Evolutionary conservation across 2,113 vertebrate genomes (phyloP).

Genomic region (Rutilus rutilus): DNA sequence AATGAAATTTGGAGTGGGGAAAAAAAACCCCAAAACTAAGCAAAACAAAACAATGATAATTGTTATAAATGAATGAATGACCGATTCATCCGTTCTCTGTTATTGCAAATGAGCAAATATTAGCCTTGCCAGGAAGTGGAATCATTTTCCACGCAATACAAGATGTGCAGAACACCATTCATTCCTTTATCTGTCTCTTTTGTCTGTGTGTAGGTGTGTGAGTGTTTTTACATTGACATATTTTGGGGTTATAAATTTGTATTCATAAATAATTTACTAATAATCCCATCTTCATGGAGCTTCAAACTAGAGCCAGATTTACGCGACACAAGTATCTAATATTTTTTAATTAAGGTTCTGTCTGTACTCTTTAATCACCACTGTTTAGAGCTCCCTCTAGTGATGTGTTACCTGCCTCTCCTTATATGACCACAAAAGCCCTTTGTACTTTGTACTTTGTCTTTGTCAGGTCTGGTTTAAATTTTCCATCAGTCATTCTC

Average conservation of each 20-base stretch:
- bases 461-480: not conserved
- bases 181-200: not conserved
- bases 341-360: constrained; percentile 12
- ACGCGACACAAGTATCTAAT: not conserved
- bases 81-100: constrained; percentile 54
- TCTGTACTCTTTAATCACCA: not conserved
- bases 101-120: constrained; percentile 59
- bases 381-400: constrained; percentile 46
- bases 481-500: not conserved
- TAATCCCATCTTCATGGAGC: not conserved
- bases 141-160: not conserved
- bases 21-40: constrained; percentile 50
- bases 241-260: not conserved
- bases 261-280: not conserved
- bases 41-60: constrained; percentile 63
- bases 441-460: not conserved
- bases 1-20: constrained; percentile 59
- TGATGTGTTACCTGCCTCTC: constrained; percentile 2
- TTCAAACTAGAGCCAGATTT: not conserved
- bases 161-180: not conserved
- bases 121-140: constrained; percentile 48
- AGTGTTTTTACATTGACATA: constrained; percentile 9
- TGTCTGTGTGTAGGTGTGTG: constrained; percentile 29
- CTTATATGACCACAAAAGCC: not conserved
- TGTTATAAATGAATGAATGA: constrained; percentile 65